Base-by-base conservation (phyloP, 2,888 invertebrate genomes). In the Arctia plantaginis region DNA sequence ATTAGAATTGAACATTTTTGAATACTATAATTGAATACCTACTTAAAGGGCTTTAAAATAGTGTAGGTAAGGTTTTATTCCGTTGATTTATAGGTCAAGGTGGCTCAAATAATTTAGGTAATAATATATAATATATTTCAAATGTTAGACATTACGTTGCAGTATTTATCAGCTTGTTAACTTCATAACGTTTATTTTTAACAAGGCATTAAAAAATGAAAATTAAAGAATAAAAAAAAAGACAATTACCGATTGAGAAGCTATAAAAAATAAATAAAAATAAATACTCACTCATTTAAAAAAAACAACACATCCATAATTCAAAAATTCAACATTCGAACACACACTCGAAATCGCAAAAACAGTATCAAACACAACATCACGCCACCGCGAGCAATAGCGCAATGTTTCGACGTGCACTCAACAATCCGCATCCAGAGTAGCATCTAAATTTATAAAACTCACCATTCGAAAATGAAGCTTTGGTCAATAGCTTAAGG, bases 341-440 rank as follows among this genome's bases (percentile, higher is more conserved):
- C 79, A 80, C 80, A 67, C 84, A 78, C 76, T 73, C 64, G 33
- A 75, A 74, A 67, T 77, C 66, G 77, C 71, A 67, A 68, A 62
- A 66, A 55, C 27, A 35, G 62, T 59, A 69, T 68, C 72, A 71
- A 82, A 74, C 77, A 80, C 86, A 85, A 77, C 85, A 76, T 78
- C 84, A 78, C 82, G 69, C 68, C 85, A 83, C 86, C 77, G 69
- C 80, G 75, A 73, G 74, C 84, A 77, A 79, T 80, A 86, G 76
- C 80, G 85, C 74, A 85, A 86, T 85, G 85, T 77, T 85, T 83
- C 79, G 80, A 66, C 68, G 74, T 74, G 72, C 77, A 83, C 76
- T 79, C 80, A 83, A 80, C 80, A 80, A 80, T 80, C 76, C 77
- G 75, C 76, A 72, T 71, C 75, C 70, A 72, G 71, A 47, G 33